A percentile compares a stretch with the other conserved stretches of the same genome.
Evolutionary conservation across 1,140 invertebrate species (phyloP).

Genomic region (Lordiphosa collinella): DNA sequence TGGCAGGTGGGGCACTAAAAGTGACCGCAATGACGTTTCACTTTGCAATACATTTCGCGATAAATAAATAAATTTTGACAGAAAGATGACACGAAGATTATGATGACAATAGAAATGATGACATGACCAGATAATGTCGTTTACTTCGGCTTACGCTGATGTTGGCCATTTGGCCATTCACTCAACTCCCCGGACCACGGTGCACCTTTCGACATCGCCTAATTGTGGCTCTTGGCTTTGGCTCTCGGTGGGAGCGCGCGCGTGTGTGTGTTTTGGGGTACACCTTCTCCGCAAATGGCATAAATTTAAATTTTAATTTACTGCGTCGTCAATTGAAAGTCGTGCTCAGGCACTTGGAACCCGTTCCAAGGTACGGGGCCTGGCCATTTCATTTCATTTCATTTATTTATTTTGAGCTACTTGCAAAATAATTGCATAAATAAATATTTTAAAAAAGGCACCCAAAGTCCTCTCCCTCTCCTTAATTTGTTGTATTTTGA

Average conservation of each 20-base stretch:
- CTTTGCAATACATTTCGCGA: conserved; percentile 50
- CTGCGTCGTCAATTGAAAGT: conserved; percentile 70
- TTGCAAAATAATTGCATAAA: conserved; percentile 80
- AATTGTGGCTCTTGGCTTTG: conserved; percentile 34
- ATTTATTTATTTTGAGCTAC: conserved; percentile 79
- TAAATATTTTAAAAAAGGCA: conserved; percentile 79
- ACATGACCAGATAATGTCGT: conserved; percentile 43
- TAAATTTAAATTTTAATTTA: conserved; percentile 80
- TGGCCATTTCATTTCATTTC: conserved; percentile 75
- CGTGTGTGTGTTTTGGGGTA: conserved; percentile 23
- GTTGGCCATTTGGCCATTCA: conserved; percentile 19
- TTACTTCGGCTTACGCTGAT: background rate
- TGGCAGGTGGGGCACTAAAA: conserved; percentile 52
- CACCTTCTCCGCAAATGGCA: conserved; percentile 58
- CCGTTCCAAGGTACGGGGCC: conserved; percentile 29
- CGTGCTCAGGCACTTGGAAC: conserved; percentile 60
- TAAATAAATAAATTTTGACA: conserved; percentile 74
- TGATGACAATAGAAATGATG: conserved; percentile 73
- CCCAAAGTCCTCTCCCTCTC: conserved; percentile 20
- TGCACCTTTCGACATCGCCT: conserved; percentile 35
- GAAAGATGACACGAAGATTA: conserved; percentile 54
- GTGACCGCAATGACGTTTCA: conserved; percentile 62
- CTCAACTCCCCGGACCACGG: conserved; percentile 3
- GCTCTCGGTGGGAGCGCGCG: conserved; percentile 1
- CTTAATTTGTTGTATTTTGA: conserved; percentile 78